Conservation (phyloP, 1,140 invertebrate species). For the Pogonomyrmex barbatus region DNA sequence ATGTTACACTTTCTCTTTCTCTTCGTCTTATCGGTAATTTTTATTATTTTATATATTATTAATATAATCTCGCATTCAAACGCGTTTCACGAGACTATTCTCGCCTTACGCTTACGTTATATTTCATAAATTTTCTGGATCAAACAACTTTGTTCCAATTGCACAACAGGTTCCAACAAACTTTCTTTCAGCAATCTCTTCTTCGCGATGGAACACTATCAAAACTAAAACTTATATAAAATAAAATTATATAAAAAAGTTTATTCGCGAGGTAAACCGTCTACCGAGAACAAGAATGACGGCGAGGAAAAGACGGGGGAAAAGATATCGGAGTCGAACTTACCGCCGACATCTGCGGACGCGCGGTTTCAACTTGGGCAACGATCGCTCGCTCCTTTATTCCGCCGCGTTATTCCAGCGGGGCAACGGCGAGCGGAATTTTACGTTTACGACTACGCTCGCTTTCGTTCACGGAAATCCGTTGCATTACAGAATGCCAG, state of each 20-base stretch:
- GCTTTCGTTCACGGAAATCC: slow-evolving; percentile 49
- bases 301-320: not conserved
- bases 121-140: not conserved
- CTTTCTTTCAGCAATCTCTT: not conserved
- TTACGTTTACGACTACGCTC: slow-evolving; percentile 35
- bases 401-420: slow-evolving; percentile 14
- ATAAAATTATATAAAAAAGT: not conserved
- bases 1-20: too few relatives aligned
- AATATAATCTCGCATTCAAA: not conserved
- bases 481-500: slow-evolving; percentile 15
- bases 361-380: not conserved
- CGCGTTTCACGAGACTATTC: not conserved
- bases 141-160: not conserved
- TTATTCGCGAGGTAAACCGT: not conserved
- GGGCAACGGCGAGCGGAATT: slow-evolving; percentile 9
- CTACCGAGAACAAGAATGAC: not conserved
- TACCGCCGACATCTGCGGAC: not conserved
- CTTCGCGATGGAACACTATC: not conserved
- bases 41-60: too few relatives aligned
- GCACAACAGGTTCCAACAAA: not conserved
- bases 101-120: not conserved
- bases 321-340: slow-evolving; percentile 2
- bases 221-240: not conserved
- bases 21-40: too few relatives aligned
- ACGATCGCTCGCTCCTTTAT: slow-evolving; percentile 19